Evolutionary conservation across 2,888 invertebrate species (phyloP).

Genomic region (Bibio marci): DNA sequence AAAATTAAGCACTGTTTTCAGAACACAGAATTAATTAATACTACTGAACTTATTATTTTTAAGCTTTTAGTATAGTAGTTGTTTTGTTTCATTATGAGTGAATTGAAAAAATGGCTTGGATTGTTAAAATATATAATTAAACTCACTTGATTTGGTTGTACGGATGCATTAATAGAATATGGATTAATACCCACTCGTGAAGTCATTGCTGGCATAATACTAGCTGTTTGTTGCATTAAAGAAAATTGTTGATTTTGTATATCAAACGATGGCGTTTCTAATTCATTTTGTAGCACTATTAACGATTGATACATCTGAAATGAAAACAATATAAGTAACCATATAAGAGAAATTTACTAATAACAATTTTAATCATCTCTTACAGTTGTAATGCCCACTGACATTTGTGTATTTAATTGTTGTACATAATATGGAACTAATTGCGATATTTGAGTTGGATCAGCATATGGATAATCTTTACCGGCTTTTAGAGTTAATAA

Average conservation of each 20-base stretch:
- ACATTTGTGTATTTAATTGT: slow-evolving; percentile 40
- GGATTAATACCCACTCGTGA: not conserved
- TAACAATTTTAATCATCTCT: slow-evolving; percentile 2
- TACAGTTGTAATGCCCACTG: slow-evolving; percentile 24
- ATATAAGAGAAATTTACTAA: not conserved
- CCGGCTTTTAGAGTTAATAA: slow-evolving; percentile 32
- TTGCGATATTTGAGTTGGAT: slow-evolving; percentile 39
- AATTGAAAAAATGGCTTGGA: no score
- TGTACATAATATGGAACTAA: slow-evolving; percentile 38
- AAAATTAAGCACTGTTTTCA: no score
- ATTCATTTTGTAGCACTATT: slow-evolving; percentile 19
- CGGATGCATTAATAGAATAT: not conserved
- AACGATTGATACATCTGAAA: slow-evolving; percentile 24
- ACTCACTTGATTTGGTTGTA: not conserved
- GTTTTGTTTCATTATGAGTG: no score
- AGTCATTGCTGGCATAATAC: no score
- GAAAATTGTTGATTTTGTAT: not conserved
- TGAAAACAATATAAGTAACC: not conserved
- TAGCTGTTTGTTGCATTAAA: not conserved
- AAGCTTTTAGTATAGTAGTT: no score
- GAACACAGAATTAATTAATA: no score
- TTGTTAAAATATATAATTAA: no score
- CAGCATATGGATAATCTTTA: slow-evolving; percentile 45
- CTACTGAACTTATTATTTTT: no score
- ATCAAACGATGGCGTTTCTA: slow-evolving; percentile 19